Conservation (phyloP, 2,888 invertebrate genomes). For the Prenolepis imparis region DNA sequence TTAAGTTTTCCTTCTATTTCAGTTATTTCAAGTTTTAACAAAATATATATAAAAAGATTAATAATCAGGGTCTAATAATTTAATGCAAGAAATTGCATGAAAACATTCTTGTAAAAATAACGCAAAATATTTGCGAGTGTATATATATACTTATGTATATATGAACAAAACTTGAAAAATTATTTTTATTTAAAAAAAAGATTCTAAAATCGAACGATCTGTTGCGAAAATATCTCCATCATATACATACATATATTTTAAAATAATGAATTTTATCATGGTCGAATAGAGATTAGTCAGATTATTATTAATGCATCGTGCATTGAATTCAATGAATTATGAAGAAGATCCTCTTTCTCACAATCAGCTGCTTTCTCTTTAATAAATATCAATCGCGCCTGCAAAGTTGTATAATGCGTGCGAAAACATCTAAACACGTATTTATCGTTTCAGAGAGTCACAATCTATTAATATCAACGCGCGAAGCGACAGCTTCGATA, state of each 20-base stretch:
- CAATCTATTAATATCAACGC: not conserved
- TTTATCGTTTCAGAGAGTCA: conserved; percentile 9
- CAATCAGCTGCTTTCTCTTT: conserved; percentile 19
- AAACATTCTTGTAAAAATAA: not conserved
- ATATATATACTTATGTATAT: too few species aligned
- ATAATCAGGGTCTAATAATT: not conserved
- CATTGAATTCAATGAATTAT: conserved; percentile 15
- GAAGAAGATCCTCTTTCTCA: not conserved
- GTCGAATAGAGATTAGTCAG: not conserved
- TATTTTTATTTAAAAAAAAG: not conserved
- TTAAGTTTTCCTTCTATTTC: not conserved
- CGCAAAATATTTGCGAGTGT: not conserved
- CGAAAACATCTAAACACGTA: not conserved
- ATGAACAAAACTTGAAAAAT: not conserved
- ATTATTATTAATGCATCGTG: conserved; percentile 7
- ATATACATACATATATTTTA: not conserved
- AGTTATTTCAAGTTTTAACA: not conserved
- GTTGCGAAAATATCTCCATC: not conserved
- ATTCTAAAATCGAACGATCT: not conserved
- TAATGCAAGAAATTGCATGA: not conserved
- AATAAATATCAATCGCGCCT: conserved; percentile 3
- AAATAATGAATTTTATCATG: not conserved
- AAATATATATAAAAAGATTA: not conserved
- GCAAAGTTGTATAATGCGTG: not conserved
- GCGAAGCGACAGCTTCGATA: not conserved